Evolutionary conservation across 2,113 vertebrate species (phyloP).

Genomic region (Echinops telfairi): DNA sequence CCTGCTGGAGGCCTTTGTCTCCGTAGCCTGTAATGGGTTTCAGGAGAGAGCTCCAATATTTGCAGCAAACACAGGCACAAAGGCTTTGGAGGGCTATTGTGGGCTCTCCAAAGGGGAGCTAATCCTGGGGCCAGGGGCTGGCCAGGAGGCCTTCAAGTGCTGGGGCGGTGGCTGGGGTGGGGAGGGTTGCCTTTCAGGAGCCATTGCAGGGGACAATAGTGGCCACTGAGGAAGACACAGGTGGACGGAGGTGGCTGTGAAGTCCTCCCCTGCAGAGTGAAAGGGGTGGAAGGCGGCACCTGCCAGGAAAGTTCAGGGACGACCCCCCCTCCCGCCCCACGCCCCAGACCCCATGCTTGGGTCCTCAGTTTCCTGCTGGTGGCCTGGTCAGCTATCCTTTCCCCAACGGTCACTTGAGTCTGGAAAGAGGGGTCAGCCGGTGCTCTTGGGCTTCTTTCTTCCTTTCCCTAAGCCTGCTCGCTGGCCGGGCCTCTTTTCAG

Average conservation of each 20-base stretch:
- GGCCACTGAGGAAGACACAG: neutral
- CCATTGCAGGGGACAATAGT: neutral
- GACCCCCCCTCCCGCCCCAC: neutral
- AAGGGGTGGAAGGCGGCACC: constrained; percentile 55
- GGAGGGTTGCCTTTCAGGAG: constrained; percentile 27
- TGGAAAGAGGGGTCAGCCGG: neutral
- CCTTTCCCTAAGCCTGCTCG: neutral
- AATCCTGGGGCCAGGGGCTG: neutral
- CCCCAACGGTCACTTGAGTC: neutral
- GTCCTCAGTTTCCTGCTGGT: neutral
- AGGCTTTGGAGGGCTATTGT: constrained; percentile 31
- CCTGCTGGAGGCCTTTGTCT: constrained; percentile 66
- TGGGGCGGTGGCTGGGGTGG: neutral
- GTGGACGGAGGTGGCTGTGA: neutral
- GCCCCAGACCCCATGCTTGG: neutral
- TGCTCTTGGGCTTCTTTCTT: neutral
- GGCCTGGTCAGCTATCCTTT: neutral
- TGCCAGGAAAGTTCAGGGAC: neutral
- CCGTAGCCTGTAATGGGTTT: constrained; percentile 40
- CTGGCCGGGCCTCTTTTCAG: neutral
- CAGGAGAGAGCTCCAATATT: constrained; percentile 73
- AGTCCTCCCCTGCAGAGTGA: neutral
- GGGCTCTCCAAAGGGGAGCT: constrained; percentile 43
- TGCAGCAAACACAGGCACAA: constrained; percentile 59
- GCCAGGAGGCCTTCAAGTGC: constrained; percentile 62